Evolutionary conservation across 2,888 invertebrate species (phyloP).

Genomic region (Ophraella communa): DNA sequence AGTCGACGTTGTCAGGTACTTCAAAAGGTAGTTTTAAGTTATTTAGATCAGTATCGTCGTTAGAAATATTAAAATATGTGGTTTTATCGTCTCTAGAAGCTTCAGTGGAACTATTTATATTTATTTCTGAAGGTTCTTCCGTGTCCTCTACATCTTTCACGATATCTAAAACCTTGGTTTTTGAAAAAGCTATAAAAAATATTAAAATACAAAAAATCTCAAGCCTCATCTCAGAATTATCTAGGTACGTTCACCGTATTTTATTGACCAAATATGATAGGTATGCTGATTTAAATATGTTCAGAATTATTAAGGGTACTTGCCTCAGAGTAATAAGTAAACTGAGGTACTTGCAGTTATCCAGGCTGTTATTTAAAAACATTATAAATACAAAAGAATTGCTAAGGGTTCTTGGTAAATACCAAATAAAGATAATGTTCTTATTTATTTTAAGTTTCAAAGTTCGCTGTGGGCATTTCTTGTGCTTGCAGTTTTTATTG

Average conservation of each 20-base stretch:
- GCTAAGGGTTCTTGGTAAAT: no score
- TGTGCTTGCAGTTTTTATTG: no score
- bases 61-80: background rate
- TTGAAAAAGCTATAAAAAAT: background rate
- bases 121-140: background rate
- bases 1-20: background rate
- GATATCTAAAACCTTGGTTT: background rate
- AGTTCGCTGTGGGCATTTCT: no score
- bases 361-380: no score
- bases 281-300: background rate
- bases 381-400: no score
- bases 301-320: background rate
- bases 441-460: no score
- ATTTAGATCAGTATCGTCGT: background rate
- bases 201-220: background rate
- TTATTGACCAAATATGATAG: no score
- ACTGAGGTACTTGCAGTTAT: no score
- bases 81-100: no score
- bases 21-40: background rate
- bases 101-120: background rate
- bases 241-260: background rate
- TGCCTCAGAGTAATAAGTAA: no score
- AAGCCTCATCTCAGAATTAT: background rate
- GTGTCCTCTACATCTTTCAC: background rate
- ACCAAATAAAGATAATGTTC: no score